These are phyloP conservation scores for Erethizon dorsatum DNA, from an alignment of 2,797 vertebrate species.

Conservation along the genomic window DNA sequence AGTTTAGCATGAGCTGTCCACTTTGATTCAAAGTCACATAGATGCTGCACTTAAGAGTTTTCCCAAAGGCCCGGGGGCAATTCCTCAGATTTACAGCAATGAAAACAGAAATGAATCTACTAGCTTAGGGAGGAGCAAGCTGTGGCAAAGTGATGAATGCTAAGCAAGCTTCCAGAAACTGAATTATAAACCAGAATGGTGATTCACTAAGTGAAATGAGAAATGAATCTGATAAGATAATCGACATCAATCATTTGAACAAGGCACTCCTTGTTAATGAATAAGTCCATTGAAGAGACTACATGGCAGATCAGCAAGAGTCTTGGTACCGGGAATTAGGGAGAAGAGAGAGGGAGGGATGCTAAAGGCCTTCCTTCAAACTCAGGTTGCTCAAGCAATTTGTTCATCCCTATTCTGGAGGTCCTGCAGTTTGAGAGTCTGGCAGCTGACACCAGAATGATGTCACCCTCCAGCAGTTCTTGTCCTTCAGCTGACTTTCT, in stretches of 20 bases:
- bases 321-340: slow-evolving; percentile 32
- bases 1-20: slow-evolving; percentile 35
- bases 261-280: slow-evolving; percentile 70
- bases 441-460: slow-evolving; percentile 24
- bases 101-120: slow-evolving; percentile 72
- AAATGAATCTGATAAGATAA: slow-evolving; percentile 77
- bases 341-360: not conserved
- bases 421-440: not conserved
- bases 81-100: slow-evolving; percentile 66
- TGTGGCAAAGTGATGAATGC: slow-evolving; percentile 68
- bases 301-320: slow-evolving; percentile 64
- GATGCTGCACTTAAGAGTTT: slow-evolving; percentile 48
- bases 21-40: slow-evolving; percentile 59
- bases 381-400: not conserved
- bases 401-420: not conserved
- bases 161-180: slow-evolving; percentile 75
- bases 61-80: slow-evolving; percentile 28
- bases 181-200: slow-evolving; percentile 79
- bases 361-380: slow-evolving; percentile 31
- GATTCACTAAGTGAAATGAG: slow-evolving; percentile 80
- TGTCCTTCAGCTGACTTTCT: slow-evolving; percentile 56
- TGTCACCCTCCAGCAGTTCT: slow-evolving; percentile 32
- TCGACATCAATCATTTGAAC: slow-evolving; percentile 77
- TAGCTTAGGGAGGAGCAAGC: slow-evolving; percentile 53
- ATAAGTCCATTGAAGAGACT: slow-evolving; percentile 59